Evolutionary conservation across 2,113 vertebrate genomes (phyloP).

Genomic region (Sprattus sprattus): DNA sequence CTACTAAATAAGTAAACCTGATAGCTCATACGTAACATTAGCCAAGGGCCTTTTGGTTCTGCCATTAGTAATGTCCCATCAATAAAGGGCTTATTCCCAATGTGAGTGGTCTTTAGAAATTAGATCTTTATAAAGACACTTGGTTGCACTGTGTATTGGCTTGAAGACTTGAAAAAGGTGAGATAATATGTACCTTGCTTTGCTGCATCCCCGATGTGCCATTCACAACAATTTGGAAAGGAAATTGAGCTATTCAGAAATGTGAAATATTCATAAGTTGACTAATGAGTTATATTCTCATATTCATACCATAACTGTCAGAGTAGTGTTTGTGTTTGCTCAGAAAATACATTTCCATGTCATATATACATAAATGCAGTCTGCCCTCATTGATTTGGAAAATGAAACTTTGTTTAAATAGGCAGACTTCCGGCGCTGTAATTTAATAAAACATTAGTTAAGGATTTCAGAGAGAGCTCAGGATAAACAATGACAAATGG

Average conservation of each 20-base stretch:
- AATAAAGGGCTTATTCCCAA: too few species aligned
- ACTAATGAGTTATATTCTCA: too few species aligned
- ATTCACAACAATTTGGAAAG: conserved; percentile 6
- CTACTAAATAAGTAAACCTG: too few species aligned
- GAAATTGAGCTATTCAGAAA: conserved; percentile 41
- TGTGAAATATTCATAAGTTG: conserved; percentile 47
- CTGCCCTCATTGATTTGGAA: conserved; percentile 27
- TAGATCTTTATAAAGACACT: too few species aligned
- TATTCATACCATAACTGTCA: too few species aligned
- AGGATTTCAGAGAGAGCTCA: not conserved
- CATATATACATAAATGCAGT: conserved; percentile 47
- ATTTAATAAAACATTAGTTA: not conserved
- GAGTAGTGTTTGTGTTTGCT: conserved; percentile 24
- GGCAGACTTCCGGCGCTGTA: not conserved
- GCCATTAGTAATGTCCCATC: too few species aligned
- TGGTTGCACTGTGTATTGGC: not conserved
- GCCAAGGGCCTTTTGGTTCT: too few species aligned
- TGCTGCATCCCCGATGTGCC: too few species aligned
- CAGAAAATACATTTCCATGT: conserved; percentile 46
- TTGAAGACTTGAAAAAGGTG: not conserved
- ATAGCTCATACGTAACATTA: too few species aligned
- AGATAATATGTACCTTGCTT: too few species aligned
- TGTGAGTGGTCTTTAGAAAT: too few species aligned
- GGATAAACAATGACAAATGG: not conserved
- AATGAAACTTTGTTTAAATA: conserved; percentile 19